phyloP scores from a whole-genome alignment of 2,797 vertebrate genomes.

The Tapirus indicus region DNA sequence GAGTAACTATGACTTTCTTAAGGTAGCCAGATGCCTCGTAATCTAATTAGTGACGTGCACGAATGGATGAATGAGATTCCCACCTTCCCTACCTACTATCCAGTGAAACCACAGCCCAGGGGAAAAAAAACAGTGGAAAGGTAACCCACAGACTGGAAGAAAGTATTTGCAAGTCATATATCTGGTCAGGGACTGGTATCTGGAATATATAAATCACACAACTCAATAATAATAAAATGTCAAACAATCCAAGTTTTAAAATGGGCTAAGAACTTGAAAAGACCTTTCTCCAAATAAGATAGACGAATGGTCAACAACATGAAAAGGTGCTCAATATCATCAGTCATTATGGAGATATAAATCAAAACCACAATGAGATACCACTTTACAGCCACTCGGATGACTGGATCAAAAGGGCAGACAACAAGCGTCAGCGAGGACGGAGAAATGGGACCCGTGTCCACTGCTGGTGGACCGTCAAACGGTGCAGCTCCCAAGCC shows the following conservation, averaged over 20 bases:
- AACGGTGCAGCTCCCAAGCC: background rate
- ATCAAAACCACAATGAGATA: background rate
- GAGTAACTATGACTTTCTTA: background rate
- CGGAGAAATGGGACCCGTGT: background rate
- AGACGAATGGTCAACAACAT: background rate
- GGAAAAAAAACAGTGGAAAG: background rate
- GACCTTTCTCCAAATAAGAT: background rate
- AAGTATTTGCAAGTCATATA: background rate
- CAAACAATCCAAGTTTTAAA: background rate
- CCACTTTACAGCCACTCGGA: background rate
- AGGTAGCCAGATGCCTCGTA: background rate
- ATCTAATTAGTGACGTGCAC: background rate
- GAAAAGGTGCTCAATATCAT: background rate
- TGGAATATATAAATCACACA: background rate
- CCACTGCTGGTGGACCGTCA: fast-evolving
- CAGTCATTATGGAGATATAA: background rate
- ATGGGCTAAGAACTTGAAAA: background rate
- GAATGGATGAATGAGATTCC: background rate
- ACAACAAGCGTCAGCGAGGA: background rate
- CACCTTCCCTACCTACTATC: too few relatives aligned
- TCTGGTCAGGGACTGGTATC: background rate
- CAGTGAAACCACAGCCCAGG: too few relatives aligned
- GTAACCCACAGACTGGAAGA: background rate
- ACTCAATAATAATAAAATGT: background rate
- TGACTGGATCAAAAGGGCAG: background rate